Evolutionary conservation across 2,888 invertebrate species (phyloP).

Genomic region (Ochropleura leucogaster): DNA sequence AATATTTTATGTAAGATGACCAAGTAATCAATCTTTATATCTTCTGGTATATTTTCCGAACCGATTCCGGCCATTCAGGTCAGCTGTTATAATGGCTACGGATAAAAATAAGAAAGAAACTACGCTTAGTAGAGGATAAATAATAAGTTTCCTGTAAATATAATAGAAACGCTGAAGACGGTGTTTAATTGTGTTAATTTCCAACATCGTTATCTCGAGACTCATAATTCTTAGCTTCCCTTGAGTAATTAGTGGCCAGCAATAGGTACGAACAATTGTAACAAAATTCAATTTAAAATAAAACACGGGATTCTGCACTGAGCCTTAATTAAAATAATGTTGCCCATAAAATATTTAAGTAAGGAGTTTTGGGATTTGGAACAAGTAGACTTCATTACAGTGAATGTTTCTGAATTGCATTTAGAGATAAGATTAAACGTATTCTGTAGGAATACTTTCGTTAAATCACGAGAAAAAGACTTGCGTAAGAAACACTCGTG

Average conservation of each 20-base stretch:
- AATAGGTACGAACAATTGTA: constrained; percentile 65
- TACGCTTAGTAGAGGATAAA: constrained; percentile 49
- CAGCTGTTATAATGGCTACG: constrained; percentile 21
- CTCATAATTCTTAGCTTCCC: constrained; percentile 70
- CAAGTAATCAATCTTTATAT: constrained; percentile 40
- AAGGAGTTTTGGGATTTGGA: constrained; percentile 30
- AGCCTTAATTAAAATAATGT: constrained; percentile 48
- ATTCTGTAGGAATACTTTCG: constrained; percentile 21
- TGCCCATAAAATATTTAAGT: constrained; percentile 34
- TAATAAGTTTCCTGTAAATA: constrained; percentile 62
- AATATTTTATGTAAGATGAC: constrained; percentile 33
- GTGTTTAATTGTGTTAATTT: constrained; percentile 75
- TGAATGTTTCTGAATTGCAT: constrained; percentile 30
- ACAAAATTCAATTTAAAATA: constrained; percentile 59
- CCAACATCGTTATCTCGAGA: constrained; percentile 70
- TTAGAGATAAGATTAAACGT: constrained; percentile 21
- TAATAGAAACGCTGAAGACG: constrained; percentile 64
- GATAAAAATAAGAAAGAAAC: constrained; percentile 27
- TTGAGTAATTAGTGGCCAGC: constrained; percentile 70
- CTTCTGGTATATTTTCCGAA: constrained; percentile 28
- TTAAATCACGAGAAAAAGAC: constrained; percentile 18
- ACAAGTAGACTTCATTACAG: constrained; percentile 22
- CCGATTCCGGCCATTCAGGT: constrained; percentile 19
- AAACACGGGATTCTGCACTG: constrained; percentile 23
- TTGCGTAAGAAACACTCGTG: constrained; percentile 29